A percentile compares a stretch with the other conserved stretches of the same genome.
phyloP scores from a whole-genome alignment of 2,888 invertebrate genomes.

The Anthophora plumipes region DNA sequence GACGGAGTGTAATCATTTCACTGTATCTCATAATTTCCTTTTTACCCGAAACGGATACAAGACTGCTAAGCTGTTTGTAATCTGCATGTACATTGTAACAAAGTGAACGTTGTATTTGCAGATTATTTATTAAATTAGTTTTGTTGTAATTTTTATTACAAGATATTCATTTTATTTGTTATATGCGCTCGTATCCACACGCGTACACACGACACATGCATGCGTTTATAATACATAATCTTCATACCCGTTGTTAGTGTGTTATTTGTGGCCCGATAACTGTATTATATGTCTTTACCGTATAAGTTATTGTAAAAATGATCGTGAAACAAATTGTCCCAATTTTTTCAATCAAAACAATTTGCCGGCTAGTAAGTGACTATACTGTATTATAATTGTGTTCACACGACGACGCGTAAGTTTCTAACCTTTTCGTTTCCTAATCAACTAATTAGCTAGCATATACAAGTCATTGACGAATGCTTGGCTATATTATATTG shows the following conservation, averaged over 20 bases:
- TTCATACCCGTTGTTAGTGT: slow-evolving; percentile 51
- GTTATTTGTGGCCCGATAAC: slow-evolving; percentile 39
- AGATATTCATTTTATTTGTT: slow-evolving; percentile 75
- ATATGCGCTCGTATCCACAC: slow-evolving; percentile 58
- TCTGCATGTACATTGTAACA: slow-evolving; percentile 67
- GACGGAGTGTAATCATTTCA: slow-evolving; percentile 41
- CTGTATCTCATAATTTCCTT: slow-evolving; percentile 47
- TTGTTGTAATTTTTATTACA: slow-evolving; percentile 80
- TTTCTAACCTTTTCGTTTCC: slow-evolving; percentile 24
- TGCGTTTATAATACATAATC: slow-evolving; percentile 55
- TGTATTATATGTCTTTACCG: slow-evolving; percentile 38
- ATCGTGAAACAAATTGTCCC: slow-evolving; percentile 19
- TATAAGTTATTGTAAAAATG: slow-evolving; percentile 44
- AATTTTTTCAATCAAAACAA: slow-evolving; percentile 23
- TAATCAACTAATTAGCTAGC: slow-evolving; percentile 31
- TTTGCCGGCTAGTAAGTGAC: slow-evolving; percentile 2
- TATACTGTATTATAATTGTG: slow-evolving; percentile 35
- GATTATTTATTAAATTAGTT: slow-evolving; percentile 77
- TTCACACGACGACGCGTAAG: slow-evolving; percentile 20
- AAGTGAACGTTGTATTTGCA: slow-evolving; percentile 57
- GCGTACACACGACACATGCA: slow-evolving; percentile 68
- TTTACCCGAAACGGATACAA: slow-evolving; percentile 61
- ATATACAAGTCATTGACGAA: slow-evolving; percentile 35
- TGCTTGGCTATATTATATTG: slow-evolving; percentile 28
- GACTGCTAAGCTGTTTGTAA: slow-evolving; percentile 60